A percentile compares a stretch with the other conserved stretches of the same genome.
Conservation (phyloP, 2,113 vertebrate genomes). For the Tursiops truncatus region DNA sequence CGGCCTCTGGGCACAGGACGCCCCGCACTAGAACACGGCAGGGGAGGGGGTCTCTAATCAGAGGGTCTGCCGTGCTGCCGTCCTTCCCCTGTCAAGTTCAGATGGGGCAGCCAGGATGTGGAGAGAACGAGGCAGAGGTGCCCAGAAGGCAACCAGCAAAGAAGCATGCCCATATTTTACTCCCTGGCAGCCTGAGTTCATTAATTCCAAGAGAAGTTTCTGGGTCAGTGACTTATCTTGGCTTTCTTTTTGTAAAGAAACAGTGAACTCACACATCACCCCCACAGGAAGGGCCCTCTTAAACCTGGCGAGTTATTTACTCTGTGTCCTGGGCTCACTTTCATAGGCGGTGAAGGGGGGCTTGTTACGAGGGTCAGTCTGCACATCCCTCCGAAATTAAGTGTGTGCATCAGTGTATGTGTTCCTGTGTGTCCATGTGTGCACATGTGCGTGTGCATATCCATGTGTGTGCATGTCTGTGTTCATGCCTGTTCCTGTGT, state of each 20-base stretch:
- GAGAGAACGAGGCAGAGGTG: not conserved
- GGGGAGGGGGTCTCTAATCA: too few species aligned
- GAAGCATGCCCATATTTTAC: slow-evolving; percentile 45
- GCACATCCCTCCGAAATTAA: not conserved
- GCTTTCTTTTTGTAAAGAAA: not conserved
- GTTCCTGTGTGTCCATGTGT: not conserved
- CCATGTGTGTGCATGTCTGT: fast-evolving
- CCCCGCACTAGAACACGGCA: fast-evolving
- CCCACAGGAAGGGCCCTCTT: not conserved
- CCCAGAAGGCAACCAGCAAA: slow-evolving; percentile 8
- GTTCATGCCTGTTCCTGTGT: fast-evolving
- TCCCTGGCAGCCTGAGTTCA: not conserved
- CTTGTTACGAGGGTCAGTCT: fast-evolving
- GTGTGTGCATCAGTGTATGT: fast-evolving
- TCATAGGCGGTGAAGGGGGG: fast-evolving
- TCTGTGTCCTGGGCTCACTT: not conserved
- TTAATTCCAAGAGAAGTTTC: not conserved
- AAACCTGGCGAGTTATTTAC: not conserved
- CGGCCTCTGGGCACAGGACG: fast-evolving
- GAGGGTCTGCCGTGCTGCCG: fast-evolving
- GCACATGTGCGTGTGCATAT: fast-evolving
- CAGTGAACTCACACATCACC: not conserved
- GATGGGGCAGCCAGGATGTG: fast-evolving
- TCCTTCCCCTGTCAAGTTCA: not conserved
- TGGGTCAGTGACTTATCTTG: not conserved